Base-by-base conservation (phyloP, 1,140 invertebrate genomes). In the Scaptomyza hsui region DNA sequence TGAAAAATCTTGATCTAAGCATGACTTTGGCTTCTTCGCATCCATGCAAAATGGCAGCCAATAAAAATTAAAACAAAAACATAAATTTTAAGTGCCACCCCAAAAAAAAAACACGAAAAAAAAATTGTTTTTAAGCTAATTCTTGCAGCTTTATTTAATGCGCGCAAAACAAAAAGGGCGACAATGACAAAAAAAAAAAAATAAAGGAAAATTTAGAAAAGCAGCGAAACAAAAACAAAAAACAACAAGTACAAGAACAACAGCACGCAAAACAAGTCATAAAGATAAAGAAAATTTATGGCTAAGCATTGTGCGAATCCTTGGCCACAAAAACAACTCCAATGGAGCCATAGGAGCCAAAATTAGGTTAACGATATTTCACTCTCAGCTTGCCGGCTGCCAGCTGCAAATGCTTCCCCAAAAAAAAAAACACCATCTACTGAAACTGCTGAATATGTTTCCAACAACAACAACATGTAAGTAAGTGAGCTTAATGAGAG, bases 291-390 rank as follows among this genome's bases (percentile, higher is more conserved):
- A 32, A 86, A 81, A 86, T 86, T 86, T 86, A 86, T 86, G 81
- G 82, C 57, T 59, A 63, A 83, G 81, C 77, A 74, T 83, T 68
- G 76, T 73, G 80, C 63, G 65, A 76, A 72, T 63, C 42, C 67
- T 51, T 55, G 48, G 63, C 47, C 63, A 55, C 29, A 68, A 56
- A 64, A 74, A 78, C 82, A 85, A 77, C 74, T 61, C 32, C 59
- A 47, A 57, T 21, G 62, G 60, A 76, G 72, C 67, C 39, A 42
- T 55, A 55, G 52, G 32, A 52, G 69, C 83, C 51, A 69, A 88
- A 86, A 86, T 86, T 86, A 86, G 82, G 82, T 88, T 86, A 86
- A 86, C 82, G 82, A 88, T 86, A 88, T 86, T 86, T 86, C 81
- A 88, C 74, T 86, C 73, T 83, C 72, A 42, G 26, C 44, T 29